Evolutionary conservation across 2,888 invertebrate genomes (phyloP).

Genomic region (Spialia ferax): DNA sequence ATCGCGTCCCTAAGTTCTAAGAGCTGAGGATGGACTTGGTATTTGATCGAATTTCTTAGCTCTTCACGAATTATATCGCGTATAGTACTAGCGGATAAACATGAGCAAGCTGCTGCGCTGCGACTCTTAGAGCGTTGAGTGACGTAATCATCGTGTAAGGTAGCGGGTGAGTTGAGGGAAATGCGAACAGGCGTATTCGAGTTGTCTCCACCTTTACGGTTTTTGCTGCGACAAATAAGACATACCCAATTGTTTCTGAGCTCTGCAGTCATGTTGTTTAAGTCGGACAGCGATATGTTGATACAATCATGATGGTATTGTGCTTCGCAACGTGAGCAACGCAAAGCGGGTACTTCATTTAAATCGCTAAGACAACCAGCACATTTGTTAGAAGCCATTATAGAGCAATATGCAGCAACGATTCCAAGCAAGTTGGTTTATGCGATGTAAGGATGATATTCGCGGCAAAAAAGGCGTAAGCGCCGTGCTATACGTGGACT

Average conservation of each 20-base stretch:
- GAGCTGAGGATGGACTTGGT: not conserved
- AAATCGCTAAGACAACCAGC: not conserved
- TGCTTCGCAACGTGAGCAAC: not conserved
- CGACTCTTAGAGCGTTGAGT: slow-evolving; percentile 2
- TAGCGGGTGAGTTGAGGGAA: not conserved
- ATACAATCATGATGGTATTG: not conserved
- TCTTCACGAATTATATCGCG: slow-evolving; percentile 1
- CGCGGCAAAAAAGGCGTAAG: not conserved
- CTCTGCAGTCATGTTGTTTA: not conserved
- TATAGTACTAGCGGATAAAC: not conserved
- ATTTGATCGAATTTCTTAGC: not conserved
- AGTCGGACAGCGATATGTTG: not conserved
- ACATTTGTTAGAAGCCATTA: slow-evolving; percentile 1
- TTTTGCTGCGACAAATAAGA: not conserved
- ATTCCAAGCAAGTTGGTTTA: not conserved
- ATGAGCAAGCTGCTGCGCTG: not conserved
- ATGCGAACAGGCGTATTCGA: not conserved
- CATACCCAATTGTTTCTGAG: not conserved
- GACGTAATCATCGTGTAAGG: not conserved
- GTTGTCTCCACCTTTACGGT: not conserved
- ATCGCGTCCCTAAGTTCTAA: not conserved
- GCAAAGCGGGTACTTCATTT: not conserved
- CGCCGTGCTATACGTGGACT: not conserved
- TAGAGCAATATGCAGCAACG: not conserved
- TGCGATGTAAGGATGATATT: not conserved